Percentiles rank a stretch among this genome's conserved stretches.
phyloP scores from a whole-genome alignment of 1,140 invertebrate species.

The Micrasema longulum region DNA sequence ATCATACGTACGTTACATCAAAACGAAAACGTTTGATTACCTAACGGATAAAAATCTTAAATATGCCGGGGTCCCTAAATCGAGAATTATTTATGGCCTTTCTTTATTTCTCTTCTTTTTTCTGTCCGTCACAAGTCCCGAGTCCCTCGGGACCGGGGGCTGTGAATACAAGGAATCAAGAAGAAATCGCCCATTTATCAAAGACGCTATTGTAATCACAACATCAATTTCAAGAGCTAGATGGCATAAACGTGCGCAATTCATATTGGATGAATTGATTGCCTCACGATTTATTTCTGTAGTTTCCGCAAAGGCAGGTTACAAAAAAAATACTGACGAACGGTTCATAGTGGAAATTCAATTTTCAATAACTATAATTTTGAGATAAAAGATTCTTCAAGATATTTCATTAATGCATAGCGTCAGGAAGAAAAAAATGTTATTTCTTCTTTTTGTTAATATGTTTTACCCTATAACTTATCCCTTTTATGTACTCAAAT shows the following conservation, averaged over 20 bases:
- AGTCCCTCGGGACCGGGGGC: too few species aligned
- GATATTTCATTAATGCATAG: background rate
- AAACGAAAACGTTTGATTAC: too few species aligned
- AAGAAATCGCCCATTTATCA: slow-evolving; percentile 27
- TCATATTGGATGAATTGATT: slow-evolving; percentile 13
- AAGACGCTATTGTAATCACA: slow-evolving; percentile 10
- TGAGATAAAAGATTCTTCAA: background rate
- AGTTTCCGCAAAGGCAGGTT: background rate
- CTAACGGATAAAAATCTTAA: too few species aligned
- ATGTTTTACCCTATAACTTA: background rate
- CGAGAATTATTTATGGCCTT: slow-evolving; percentile 30
- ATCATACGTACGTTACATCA: too few species aligned
- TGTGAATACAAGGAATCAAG: slow-evolving; percentile 3
- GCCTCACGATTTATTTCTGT: background rate
- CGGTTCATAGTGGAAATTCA: background rate
- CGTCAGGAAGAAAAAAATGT: background rate
- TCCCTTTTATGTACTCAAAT: too few species aligned
- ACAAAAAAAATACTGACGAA: background rate
- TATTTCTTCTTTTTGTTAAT: background rate
- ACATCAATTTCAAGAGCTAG: slow-evolving; percentile 14
- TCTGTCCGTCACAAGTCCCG: slow-evolving; percentile 25
- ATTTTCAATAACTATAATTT: background rate
- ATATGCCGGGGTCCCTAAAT: too few species aligned
- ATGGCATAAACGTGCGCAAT: slow-evolving; percentile 19
- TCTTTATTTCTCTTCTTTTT: background rate